Evolutionary conservation across 2,888 invertebrate species (phyloP), one percentile per base, ranked within the genome.

Genomic region (Frankliniella fusca): DNA sequence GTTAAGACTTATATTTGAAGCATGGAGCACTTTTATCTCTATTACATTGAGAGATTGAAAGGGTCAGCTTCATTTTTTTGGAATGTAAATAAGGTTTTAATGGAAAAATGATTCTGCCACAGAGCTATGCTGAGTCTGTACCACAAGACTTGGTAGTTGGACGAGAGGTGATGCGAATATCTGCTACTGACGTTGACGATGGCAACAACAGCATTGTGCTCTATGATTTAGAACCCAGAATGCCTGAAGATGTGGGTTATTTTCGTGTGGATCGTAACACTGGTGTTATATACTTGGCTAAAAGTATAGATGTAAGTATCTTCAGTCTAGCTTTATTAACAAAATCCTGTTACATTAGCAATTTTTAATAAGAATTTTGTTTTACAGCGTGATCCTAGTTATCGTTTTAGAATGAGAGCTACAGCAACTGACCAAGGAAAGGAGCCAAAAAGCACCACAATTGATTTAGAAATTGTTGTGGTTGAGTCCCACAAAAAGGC

Each of bases 111-210:
- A 3, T 27, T 76, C 27, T 85, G 87, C 89, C 87, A 87, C 89
- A 90, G 92, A 90, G 87, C 86, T 93, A 92, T 88, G 90, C 88
- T 86, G 95, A 95, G 88, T 94, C 94, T 84, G 94, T 96, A 85
- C 94, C 95, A 82, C 94, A 94, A 90, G 96, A 96, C 88, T 90
- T 93, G 85, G 90, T 90, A 83, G 91, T 92, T 83, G 92, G 91
- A 23, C 90, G 91, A 82, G 94, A 94, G 87, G 95, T 97, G 84
- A 95, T 96, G 94, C 91, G 95, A 87, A 94, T 97, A 87, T 96
- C 97, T 83, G 97, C 97, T 23, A 96, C 96, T 50, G 97, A 97
- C 88, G 93, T 95, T 85, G 97, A 98, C 87, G 95, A 96, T 86
- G 96, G 97, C 20, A 93, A 94, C 87, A 98, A 98, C 89, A 96